Conservation (phyloP, 2,888 invertebrate genomes). For the Conomelus anceps region DNA sequence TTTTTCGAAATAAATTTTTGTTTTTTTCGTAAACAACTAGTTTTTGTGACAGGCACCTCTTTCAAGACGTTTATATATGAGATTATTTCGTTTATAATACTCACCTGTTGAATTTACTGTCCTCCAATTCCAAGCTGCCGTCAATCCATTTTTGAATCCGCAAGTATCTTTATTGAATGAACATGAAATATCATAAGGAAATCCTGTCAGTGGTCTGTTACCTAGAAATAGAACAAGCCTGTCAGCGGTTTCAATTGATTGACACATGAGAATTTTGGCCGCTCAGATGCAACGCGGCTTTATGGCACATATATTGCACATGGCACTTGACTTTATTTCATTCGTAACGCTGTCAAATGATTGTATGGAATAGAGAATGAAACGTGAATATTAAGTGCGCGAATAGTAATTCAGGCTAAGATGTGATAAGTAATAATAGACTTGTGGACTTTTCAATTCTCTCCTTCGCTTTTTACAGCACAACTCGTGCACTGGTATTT, state of each 20-base stretch:
- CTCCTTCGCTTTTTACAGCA: not conserved
- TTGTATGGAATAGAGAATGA: not conserved
- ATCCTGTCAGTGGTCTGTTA: not conserved
- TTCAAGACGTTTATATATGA: not conserved
- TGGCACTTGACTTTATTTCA: no score
- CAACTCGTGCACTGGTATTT: not conserved
- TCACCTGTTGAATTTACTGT: not conserved
- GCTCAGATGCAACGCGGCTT: no score
- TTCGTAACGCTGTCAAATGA: not conserved
- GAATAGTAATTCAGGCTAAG: no score
- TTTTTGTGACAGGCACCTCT: no score
- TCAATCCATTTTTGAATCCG: slow-evolving; percentile 1
- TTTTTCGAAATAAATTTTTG: no score
- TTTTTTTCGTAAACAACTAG: no score
- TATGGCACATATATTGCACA: no score
- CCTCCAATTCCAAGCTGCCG: not conserved
- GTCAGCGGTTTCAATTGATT: no score
- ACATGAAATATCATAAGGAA: slow-evolving; percentile 1
- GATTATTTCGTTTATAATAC: no score
- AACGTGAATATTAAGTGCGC: not conserved
- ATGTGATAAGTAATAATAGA: not conserved
- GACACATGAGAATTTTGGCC: no score
- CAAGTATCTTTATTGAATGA: not conserved
- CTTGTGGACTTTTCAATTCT: not conserved
- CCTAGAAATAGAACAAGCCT: not conserved